Base-by-base conservation (phyloP, 2,797 vertebrate genomes). In the Sebastes hubbsi region DNA sequence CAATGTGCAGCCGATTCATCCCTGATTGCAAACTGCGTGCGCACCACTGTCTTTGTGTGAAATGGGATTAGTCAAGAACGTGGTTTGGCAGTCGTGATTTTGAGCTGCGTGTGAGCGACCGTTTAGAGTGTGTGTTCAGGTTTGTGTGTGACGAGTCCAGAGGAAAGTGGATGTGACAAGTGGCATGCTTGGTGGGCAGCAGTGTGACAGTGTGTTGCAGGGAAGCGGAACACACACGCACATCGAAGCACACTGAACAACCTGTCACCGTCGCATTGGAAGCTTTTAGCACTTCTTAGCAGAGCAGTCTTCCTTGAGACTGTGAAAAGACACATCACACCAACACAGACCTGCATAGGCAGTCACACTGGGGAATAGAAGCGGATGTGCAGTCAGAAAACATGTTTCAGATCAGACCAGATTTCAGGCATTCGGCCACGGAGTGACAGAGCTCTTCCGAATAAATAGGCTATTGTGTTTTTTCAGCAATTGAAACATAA, bases 251-350 rank as follows among this genome's bases (percentile, higher is more conserved):
- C 54, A 80, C 20, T 24, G 27, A 63, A 65, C 79, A 88, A 77
- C 80, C 77, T 86, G 89, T 83, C 88, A 85, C 65, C 6, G 4
- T 32, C 76, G 85, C 85, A 82, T 85, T 72, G 69, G 72, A 72
- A 60, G 88, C 91, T 92, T 92, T 93, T 92, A 91, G 88, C 89
- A 73, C 85, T 80, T 91, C 80, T 82, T 72, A 78, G 77, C 67
- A 42, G 61, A 60, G 65, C 58, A 56, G 56, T 82, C 82, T 81
- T 82, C 78, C 72, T 73, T 64, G 63, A 76, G 68, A 78, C 77
- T 52, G 75, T 73, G 56, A 87, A 88, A 83, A 82, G 64, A 84
- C 81, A 84, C 24, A 13, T 65, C 27, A 13, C 42, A 58, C 56
- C 27, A 24, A 42, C 65, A 49, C 25, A 22, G 24, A 72, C 46